phyloP scores from a whole-genome alignment of 2,797 vertebrate genomes.

The Xenentodon cancila region DNA sequence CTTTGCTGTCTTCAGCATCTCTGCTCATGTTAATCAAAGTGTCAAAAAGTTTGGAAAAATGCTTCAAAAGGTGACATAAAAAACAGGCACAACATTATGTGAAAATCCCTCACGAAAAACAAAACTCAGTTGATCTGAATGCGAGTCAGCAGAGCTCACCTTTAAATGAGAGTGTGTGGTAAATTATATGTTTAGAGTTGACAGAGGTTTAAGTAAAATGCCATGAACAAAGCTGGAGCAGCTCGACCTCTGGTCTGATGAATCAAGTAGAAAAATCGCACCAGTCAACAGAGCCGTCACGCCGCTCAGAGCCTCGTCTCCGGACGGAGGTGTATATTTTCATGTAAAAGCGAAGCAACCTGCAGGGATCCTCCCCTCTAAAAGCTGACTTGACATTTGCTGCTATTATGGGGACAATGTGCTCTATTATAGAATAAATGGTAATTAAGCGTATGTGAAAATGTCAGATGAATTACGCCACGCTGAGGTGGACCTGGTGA shows the following conservation, averaged over 20 bases:
- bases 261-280: slow-evolving; percentile 63
- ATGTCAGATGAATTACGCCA: slow-evolving; percentile 79
- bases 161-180: slow-evolving; percentile 64
- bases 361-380: slow-evolving; percentile 69
- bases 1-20: slow-evolving; percentile 47
- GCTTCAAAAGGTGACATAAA: slow-evolving; percentile 49
- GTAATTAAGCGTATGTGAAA: slow-evolving; percentile 78
- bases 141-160: slow-evolving; percentile 66
- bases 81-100: slow-evolving; percentile 23
- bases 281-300: slow-evolving; percentile 54
- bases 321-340: slow-evolving; percentile 66
- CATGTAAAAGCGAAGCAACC: slow-evolving; percentile 77
- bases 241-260: slow-evolving; percentile 59
- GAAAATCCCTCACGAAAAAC: slow-evolving; percentile 41
- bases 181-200: slow-evolving; percentile 71
- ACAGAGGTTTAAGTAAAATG: slow-evolving; percentile 63
- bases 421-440: slow-evolving; percentile 77
- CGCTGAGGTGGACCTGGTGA: slow-evolving; percentile 52
- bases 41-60: slow-evolving; percentile 61
- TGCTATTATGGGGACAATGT: slow-evolving; percentile 76
- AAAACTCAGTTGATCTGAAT: slow-evolving; percentile 49
- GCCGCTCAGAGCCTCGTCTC: slow-evolving; percentile 21
- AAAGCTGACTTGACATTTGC: slow-evolving; percentile 81
- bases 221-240: slow-evolving; percentile 52
- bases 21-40: slow-evolving; percentile 51